Evolutionary conservation across 2,888 invertebrate species (phyloP).

Genomic region (Tetheella fluctuosa): DNA sequence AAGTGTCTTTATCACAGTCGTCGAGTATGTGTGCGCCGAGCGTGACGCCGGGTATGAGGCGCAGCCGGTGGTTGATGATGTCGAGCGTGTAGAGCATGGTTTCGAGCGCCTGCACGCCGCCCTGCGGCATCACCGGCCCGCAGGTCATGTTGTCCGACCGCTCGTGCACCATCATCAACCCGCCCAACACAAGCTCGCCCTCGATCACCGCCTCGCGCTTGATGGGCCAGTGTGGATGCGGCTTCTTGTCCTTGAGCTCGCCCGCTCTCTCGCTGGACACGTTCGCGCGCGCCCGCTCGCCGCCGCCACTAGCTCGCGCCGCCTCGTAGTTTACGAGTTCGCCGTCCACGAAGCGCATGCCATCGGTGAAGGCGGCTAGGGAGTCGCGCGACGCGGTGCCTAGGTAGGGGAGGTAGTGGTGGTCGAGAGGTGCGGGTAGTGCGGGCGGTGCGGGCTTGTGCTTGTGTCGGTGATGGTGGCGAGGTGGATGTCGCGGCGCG

Average conservation of each 20-base stretch:
- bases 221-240: conserved; percentile 88
- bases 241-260: conserved; percentile 69
- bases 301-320: conserved; percentile 27
- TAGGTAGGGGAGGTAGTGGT: no score
- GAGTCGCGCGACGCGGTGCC: no score
- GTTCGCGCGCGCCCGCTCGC: background rate
- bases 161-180: conserved; percentile 97
- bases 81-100: conserved; percentile 96
- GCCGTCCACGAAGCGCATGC: conserved; percentile 51
- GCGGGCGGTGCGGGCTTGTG: background rate
- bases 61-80: conserved; percentile 86
- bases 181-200: conserved; percentile 94
- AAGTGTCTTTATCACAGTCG: conserved; percentile 96
- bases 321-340: conserved; percentile 44
- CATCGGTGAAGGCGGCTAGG: background rate
- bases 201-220: conserved; percentile 94
- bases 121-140: conserved; percentile 97
- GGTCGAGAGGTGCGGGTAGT: background rate
- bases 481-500: conserved; percentile 59
- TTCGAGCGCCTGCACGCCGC: conserved; percentile 94
- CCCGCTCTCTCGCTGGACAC: conserved; percentile 49
- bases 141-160: conserved; percentile 94
- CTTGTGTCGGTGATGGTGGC: background rate
- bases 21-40: conserved; percentile 94
- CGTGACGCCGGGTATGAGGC: conserved; percentile 88